A percentile compares a stretch with the other conserved stretches of the same genome.
phyloP scores from a whole-genome alignment of 1,140 invertebrate genomes.

The Aphelenchoides fujianensis region DNA sequence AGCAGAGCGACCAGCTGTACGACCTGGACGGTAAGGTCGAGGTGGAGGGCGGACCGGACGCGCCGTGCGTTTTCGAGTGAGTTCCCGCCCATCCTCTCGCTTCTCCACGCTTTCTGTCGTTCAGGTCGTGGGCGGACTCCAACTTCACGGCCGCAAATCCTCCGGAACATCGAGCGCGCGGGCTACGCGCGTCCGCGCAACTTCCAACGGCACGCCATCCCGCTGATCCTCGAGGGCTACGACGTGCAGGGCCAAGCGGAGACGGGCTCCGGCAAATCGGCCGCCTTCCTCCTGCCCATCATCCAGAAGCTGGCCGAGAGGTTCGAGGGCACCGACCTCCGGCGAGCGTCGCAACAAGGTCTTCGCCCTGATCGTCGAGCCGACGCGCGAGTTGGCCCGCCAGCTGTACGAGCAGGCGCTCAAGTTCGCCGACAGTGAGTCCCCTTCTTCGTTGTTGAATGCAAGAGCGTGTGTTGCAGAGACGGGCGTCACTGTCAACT shows the following conservation, averaged over 20 bases:
- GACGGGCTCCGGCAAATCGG: constrained; percentile 78
- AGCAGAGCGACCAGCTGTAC: too few relatives aligned
- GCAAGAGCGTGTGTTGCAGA: constrained; percentile 20
- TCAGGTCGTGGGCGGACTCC: too few relatives aligned
- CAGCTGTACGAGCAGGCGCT: constrained; percentile 94
- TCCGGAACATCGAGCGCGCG: too few relatives aligned
- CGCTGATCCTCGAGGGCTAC: constrained; percentile 33
- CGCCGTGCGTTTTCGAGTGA: too few relatives aligned
- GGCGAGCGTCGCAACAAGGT: constrained; percentile 81
- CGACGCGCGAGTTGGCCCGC: constrained; percentile 88
- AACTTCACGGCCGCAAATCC: too few relatives aligned
- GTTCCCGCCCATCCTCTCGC: too few relatives aligned
- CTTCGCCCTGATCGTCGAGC: constrained; percentile 84
- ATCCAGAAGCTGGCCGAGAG: constrained; percentile 82
- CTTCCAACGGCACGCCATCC: constrained; percentile 41
- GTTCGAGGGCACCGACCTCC: constrained; percentile 52
- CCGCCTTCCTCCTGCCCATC: constrained; percentile 91
- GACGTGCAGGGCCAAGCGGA: constrained; percentile 59
- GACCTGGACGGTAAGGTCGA: too few relatives aligned
- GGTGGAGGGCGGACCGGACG: too few relatives aligned
- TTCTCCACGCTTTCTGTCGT: too few relatives aligned
- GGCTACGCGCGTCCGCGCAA: constrained; percentile 76
- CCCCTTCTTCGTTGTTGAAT: constrained; percentile 23
- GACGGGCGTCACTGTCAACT: constrained; percentile 44
- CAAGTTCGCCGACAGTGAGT: constrained; percentile 85